A percentile compares a stretch with the other conserved stretches of the same genome.
Conservation (phyloP, 2,888 invertebrate genomes). For the Oxystoma pomonae region DNA sequence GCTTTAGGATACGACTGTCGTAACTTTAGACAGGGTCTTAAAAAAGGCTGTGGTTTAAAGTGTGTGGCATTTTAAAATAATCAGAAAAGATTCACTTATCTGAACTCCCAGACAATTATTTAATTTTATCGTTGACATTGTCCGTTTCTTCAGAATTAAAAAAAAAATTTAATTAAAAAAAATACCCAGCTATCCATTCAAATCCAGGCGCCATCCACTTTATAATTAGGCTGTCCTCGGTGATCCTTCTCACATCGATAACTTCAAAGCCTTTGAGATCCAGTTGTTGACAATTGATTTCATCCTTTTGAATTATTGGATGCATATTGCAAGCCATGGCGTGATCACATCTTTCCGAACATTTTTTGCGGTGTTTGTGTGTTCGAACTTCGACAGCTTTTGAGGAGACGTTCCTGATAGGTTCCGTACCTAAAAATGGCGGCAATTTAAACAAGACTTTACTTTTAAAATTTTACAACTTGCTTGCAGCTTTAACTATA, state of each 20-base stretch:
- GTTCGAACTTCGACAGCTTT: conserved; percentile 21
- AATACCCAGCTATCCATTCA: conserved; percentile 29
- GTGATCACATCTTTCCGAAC: conserved; percentile 13
- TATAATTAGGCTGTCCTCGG: conserved; percentile 36
- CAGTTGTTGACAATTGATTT: conserved; percentile 24
- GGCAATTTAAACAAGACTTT: too few species aligned
- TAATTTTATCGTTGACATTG: too few species aligned
- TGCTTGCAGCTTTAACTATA: too few species aligned
- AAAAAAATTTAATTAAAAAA: too few species aligned
- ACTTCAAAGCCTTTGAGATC: conserved; percentile 33
- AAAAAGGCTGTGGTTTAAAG: too few species aligned
- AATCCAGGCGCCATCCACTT: conserved; percentile 33
- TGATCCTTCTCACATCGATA: conserved; percentile 33
- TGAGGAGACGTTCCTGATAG: conserved; percentile 10
- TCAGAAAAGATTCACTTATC: too few species aligned
- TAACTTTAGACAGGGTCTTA: too few species aligned
- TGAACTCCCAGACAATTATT: too few species aligned
- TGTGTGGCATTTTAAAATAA: too few species aligned
- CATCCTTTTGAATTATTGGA: conserved; percentile 21
- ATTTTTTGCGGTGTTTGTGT: conserved; percentile 20
- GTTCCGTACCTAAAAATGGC: conserved; percentile 6
- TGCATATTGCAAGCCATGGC: conserved; percentile 22
- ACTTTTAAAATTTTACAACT: too few species aligned
- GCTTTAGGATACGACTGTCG: too few species aligned
- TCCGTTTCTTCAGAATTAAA: too few species aligned